These are phyloP conservation scores for Brachionus calyciflorus DNA, from an alignment of 1,140 invertebrate genomes.

Conservation along the genomic window DNA sequence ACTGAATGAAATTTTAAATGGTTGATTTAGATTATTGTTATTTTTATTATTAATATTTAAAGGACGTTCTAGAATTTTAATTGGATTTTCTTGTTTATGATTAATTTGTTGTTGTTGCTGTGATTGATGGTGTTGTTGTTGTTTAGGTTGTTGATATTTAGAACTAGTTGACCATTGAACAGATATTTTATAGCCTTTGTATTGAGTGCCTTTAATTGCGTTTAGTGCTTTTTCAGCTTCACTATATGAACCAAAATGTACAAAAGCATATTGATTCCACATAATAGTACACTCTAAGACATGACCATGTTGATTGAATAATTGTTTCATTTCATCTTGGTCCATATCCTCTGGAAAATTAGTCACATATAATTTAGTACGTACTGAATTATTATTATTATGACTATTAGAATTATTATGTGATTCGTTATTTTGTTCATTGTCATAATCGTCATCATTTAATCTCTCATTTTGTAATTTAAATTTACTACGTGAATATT, in stretches of 20 bases:
- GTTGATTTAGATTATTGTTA: not conserved
- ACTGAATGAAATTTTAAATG: not conserved
- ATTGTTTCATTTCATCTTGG: conserved; percentile 45
- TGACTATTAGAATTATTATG: not conserved
- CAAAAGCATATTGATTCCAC: conserved; percentile 47
- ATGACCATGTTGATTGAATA: conserved; percentile 36
- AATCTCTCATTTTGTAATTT: not conserved
- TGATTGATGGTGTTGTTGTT: not conserved
- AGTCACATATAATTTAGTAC: conserved; percentile 38
- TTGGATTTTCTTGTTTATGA: not conserved
- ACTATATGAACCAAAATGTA: conserved; percentile 41
- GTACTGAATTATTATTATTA: not conserved
- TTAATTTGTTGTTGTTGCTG: not conserved
- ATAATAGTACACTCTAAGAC: conserved; percentile 42
- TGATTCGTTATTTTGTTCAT: not conserved
- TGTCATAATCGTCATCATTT: not conserved
- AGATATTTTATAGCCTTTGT: conserved; percentile 40
- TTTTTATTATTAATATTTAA: not conserved
- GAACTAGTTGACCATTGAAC: conserved; percentile 46
- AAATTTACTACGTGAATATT: conserved; percentile 43
- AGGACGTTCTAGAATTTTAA: not conserved
- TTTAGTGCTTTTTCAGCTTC: conserved; percentile 42
- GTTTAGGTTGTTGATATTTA: conserved; percentile 44
- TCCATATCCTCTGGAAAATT: conserved; percentile 46
- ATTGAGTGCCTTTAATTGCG: conserved; percentile 16